Conservation (phyloP, 2,797 vertebrate genomes). For the Poecilia gillii region DNA sequence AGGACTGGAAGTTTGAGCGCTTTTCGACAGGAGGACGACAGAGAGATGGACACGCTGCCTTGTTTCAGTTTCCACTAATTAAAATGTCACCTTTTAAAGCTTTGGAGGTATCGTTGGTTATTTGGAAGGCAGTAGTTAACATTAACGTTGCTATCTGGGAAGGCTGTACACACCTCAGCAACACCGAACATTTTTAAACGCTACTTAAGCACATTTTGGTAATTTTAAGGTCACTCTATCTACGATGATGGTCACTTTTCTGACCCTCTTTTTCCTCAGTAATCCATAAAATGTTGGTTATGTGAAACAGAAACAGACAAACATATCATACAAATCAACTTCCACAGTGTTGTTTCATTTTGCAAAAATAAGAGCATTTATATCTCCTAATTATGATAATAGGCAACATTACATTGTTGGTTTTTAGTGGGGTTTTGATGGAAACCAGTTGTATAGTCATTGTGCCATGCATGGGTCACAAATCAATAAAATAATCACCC, state of each 20-base stretch:
- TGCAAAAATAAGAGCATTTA: conserved; percentile 52
- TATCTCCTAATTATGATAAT: conserved; percentile 29
- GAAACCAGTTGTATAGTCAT: conserved; percentile 70
- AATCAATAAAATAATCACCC: conserved; percentile 62
- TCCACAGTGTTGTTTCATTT: conserved; percentile 43
- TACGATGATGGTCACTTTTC: conserved; percentile 69
- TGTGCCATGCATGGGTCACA: conserved; percentile 71
- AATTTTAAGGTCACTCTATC: conserved; percentile 77
- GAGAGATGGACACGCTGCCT: conserved; percentile 52
- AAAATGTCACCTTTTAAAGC: conserved; percentile 72
- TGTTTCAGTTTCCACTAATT: conserved; percentile 55
- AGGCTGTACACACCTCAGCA: conserved; percentile 58
- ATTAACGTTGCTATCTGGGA: conserved; percentile 55
- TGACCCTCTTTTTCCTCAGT: conserved; percentile 33
- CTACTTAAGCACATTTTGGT: conserved; percentile 80
- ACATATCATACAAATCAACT: conserved; percentile 57
- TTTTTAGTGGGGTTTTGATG: conserved; percentile 53
- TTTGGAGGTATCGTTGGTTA: conserved; percentile 71
- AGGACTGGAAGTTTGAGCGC: conserved; percentile 45
- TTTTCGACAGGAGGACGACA: conserved; percentile 29
- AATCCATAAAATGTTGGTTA: conserved; percentile 69
- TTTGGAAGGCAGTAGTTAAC: conserved; percentile 78
- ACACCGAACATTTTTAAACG: conserved; percentile 57
- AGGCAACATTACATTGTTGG: conserved; percentile 42
- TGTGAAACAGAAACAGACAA: conserved; percentile 64